These are phyloP conservation scores for Grammomys dolichurus DNA, from an alignment of 2,113 vertebrate species.

Conservation along the genomic window DNA sequence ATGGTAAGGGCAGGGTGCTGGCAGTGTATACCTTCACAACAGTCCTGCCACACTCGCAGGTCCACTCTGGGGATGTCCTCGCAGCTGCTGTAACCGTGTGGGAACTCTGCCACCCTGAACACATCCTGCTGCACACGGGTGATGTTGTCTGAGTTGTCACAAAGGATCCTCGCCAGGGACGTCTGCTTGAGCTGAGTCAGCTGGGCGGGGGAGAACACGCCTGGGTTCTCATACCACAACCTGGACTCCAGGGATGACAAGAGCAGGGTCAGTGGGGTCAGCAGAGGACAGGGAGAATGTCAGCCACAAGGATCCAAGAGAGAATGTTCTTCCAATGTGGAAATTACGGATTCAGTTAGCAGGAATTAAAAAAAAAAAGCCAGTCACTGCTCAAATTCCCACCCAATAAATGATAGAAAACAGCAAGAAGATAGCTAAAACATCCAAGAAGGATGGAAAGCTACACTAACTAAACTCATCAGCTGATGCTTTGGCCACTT, in stretches of 20 bases:
- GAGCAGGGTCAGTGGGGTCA: not conserved
- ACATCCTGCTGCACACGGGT: conserved; percentile 95
- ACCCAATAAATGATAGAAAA: not conserved
- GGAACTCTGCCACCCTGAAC: conserved; percentile 93
- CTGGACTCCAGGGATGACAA: conserved; percentile 85
- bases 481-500: not conserved
- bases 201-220: conserved; percentile 95
- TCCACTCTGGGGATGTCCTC: conserved; percentile 94
- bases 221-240: conserved; percentile 98
- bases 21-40: conserved; percentile 93
- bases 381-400: not conserved
- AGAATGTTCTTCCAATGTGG: not conserved
- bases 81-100: conserved; percentile 94
- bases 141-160: conserved; percentile 98
- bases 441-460: not conserved
- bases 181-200: conserved; percentile 97
- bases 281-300: no score
- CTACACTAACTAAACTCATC: accelerated
- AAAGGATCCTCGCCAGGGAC: conserved; percentile 95
- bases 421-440: not conserved
- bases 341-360: accelerated
- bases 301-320: not conserved
- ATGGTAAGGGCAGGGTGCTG: no score
- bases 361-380: not conserved
- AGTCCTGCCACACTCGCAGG: conserved; percentile 99